Base-by-base conservation (phyloP, 2,797 vertebrate species). In the Kryptopterus vitreolus region DNA sequence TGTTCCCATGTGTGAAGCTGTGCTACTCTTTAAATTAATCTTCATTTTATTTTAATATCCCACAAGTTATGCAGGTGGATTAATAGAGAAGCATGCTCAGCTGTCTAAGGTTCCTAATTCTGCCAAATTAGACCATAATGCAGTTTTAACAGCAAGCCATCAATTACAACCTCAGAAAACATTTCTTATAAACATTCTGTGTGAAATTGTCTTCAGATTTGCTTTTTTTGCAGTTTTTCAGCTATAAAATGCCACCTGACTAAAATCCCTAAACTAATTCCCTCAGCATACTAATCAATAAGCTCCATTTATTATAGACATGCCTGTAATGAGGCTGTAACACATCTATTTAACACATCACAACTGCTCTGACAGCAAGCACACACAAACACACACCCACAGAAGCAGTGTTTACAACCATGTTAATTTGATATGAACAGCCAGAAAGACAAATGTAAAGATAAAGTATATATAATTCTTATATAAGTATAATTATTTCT, bases 111-210 rank as follows among this genome's bases (percentile, higher is more conserved):
- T 26, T 24, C 6, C 26, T 29, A 48, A 50, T 70, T 46, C 66
- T 18, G 46, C 24, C 46, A 70, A 50, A 50, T 70, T 70, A 70
- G n/a, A 29, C 9, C 29, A 70, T 50, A 50, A 70, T 70, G 7
- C 66, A 18, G 66, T 20, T 70, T 70, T 50, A 50, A 48, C n/a
- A 29, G 46, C 66, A 29, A 50, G 48, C 9, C 66, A 70, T 70
- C 66, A 70, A 29, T 29, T 50, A 29, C 46, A 48, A 26, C n/a
- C 13, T 68, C 11, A 46, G 62, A n/a, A 22, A 38, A 2, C 3
- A 11, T 22, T 16, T 16, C 58, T 57, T 16, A 6, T 8, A 22
- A 16, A 62, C 29, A 3, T 43, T 43, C 20, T 15, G 63, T 65
- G 20, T 43, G 10, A n/a, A 35, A 13, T 35, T 3, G 1, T 5